Evolutionary conservation across 1,140 invertebrate species (phyloP), one percentile per base, ranked within the genome.

Genomic region (Eriosoma lanigerum): DNA sequence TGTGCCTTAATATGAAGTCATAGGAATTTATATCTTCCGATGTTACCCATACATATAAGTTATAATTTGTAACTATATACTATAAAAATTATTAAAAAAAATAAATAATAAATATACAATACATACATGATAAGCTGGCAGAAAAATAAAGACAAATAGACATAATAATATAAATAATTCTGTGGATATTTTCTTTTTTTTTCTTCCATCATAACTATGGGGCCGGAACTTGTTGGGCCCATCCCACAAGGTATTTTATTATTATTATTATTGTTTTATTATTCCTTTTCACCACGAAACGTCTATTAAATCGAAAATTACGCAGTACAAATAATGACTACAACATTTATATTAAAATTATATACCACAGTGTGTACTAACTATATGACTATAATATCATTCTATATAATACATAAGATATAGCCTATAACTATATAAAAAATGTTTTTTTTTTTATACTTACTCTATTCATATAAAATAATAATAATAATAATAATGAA

Each of bases 291-390:
- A n/a, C 75, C 75, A 48, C 75, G 73, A 58, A 76, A 76, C 73
- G 75, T 78, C 75, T 62, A 62, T 78, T 62, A 78, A 78, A 78
- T 78, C 75, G 75, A 78, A 78, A 78, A 78, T 78, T 78, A 78
- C 75, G 75, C 75, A 26, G 75, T 62, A 78, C 52, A 78, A 78
- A 78, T 78, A 78, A 78, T 78, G 75, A 78, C 75, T 78, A 46
- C 38, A 60, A 78, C 75, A 78, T 78, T 78, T 62, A 78, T 78
- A 78, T 78, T 78, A 78, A 78, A 78, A 78, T 78, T 78, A 78
- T 78, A 78, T 38, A 48, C 24, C 56, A 26, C 66, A 24, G 15
- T 17, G 64, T 46, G 13, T 9, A 68, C 38, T 17, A 46, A 68
- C 64, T 68, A 54, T 54, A 46, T 32, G 21, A 68, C 32, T 68